Conservation (phyloP, 2,797 vertebrate species). For the Hybognathus amarus region DNA sequence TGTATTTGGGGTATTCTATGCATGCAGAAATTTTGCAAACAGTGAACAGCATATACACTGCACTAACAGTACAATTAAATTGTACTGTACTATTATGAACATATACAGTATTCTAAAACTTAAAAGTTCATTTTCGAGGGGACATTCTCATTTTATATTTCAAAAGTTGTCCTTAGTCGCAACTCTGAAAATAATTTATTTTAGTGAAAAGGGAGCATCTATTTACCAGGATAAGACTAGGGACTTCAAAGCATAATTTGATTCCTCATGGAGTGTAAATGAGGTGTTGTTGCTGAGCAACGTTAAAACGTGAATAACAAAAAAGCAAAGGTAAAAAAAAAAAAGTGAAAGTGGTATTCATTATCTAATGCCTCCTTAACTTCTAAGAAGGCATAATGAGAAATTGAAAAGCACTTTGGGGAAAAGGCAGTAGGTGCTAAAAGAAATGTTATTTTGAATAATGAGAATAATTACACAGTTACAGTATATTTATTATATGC, state of each 20-base stretch:
- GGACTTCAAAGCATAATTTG: not conserved
- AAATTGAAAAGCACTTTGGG: not conserved
- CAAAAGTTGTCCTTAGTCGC: too few relatives aligned
- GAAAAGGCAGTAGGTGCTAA: not conserved
- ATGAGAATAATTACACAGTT: not conserved
- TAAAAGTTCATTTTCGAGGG: not conserved
- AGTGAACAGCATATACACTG: too few relatives aligned
- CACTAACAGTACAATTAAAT: not conserved
- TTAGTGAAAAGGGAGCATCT: too few relatives aligned
- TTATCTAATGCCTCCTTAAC: conserved; percentile 14
- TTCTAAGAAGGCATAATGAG: not conserved
- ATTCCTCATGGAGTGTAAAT: not conserved
- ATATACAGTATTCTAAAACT: not conserved
- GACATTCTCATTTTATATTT: not conserved
- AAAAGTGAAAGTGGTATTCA: not conserved
- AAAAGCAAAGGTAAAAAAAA: conserved; percentile 4
- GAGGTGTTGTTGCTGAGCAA: conserved; percentile 25
- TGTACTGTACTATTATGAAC: too few relatives aligned
- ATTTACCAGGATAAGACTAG: not conserved
- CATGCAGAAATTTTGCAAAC: not conserved
- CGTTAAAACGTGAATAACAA: not conserved
- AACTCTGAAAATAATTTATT: too few relatives aligned
- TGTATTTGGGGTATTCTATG: not conserved
- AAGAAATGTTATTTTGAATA: not conserved
- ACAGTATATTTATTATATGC: not conserved